Percentiles rank a stretch among this genome's conserved stretches.
Evolutionary conservation across 2,113 vertebrate species (phyloP).

Genomic region (Psittacus erithacus): DNA sequence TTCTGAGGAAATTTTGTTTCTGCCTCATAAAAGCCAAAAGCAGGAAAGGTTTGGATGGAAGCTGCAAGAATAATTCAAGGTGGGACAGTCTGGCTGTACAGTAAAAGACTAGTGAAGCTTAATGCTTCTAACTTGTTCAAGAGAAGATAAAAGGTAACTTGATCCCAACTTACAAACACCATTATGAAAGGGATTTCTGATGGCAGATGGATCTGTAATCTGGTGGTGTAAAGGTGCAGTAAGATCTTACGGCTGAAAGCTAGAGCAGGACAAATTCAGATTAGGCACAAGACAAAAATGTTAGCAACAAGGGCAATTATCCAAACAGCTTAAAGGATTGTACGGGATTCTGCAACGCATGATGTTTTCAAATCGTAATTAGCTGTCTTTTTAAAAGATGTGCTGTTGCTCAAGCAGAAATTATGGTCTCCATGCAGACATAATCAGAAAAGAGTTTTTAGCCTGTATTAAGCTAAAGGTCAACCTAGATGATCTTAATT

Average conservation of each 20-base stretch:
- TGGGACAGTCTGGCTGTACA: not conserved
- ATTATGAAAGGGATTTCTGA: slow-evolving; percentile 8
- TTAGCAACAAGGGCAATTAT: slow-evolving; percentile 17
- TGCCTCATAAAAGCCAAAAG: not conserved
- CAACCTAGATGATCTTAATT: slow-evolving; percentile 26
- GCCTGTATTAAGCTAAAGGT: slow-evolving; percentile 9
- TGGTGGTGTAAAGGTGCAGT: not conserved
- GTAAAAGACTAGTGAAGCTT: not conserved
- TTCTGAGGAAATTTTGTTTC: not conserved
- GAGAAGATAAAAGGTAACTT: not conserved
- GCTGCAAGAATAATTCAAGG: not conserved
- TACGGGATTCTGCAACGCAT: not conserved
- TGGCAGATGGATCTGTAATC: slow-evolving; percentile 4
- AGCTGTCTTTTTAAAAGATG: slow-evolving; percentile 26
- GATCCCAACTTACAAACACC: not conserved
- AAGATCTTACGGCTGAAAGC: not conserved
- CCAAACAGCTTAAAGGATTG: slow-evolving; percentile 9
- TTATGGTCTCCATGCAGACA: not conserved
- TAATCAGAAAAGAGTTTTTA: slow-evolving; percentile 24
- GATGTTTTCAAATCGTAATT: slow-evolving; percentile 12
- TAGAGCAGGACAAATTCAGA: slow-evolving; percentile 15
- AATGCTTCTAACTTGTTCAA: not conserved
- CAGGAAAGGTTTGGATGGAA: not conserved
- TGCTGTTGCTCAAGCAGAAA: slow-evolving; percentile 14
- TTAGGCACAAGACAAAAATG: slow-evolving; percentile 9